Base-by-base conservation (phyloP, 2,888 invertebrate species). In the Odontothrips loti region DNA sequence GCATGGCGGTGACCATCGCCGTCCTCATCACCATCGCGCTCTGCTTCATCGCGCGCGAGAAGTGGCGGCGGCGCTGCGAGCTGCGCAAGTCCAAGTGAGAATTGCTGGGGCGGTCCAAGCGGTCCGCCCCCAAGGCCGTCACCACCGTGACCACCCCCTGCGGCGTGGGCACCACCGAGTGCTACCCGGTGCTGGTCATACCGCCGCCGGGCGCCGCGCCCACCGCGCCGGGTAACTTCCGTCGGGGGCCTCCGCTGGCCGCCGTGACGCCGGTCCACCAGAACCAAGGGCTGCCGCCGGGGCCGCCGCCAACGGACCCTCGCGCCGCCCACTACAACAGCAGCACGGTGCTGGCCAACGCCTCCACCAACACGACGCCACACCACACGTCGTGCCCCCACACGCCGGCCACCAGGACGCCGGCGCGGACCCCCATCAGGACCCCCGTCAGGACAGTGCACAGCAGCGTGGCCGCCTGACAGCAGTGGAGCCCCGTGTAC, bases 1-100 rank as follows among this genome's bases (percentile, higher is more conserved):
- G 94, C 81, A 94, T 95, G 94, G 94, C 94, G 58, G 92, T 94
- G 83, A 93, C 94, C 82, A 95, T 95, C 84, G 93, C 93, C 11
- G 90, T 95, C 6, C 90, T 95, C 80, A 95, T 95, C 86, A 93
- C 93, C 43, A 93, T 95, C 85, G 95, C 95, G 0, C 89, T 95
- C 20, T 95, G 95, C 89, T 95, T 94, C 87, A 93, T 95, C 84
- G 91, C 94, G 83, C 90, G 92, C 82, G 95, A 95, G 88, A 95
- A 95, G 86, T 95, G 94, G 87, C 91, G 92, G 85, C 94, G 94
- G 85, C 89, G 94, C 82, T 90, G 93, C 83, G 93, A 94, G 81
- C 82, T 82, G 58, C 83, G 79, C 78, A 82, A 82, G 34, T 81
- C 81, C 82, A 84, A 84, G 81, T 85, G 84, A 85, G 82, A 82